A percentile compares a stretch with the other conserved stretches of the same genome.
phyloP scores from a whole-genome alignment of 2,113 vertebrate genomes.

The Entosphenus tridentatus region DNA sequence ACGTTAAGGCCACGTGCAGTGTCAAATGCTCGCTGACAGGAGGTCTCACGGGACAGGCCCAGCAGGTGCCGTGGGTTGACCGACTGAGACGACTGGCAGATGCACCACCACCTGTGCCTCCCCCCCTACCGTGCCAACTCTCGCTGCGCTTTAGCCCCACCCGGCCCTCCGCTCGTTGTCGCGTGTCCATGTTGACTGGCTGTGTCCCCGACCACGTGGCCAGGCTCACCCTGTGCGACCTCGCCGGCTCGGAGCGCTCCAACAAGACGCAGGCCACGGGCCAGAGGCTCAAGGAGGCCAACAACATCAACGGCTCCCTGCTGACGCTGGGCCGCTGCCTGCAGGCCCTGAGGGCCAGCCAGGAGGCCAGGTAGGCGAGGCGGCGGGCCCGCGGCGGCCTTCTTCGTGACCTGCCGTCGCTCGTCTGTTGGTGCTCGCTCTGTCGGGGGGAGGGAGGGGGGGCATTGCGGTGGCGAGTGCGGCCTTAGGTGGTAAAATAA shows the following conservation, averaged over 20 bases:
- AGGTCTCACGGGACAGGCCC: no score
- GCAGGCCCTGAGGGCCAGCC: constrained; percentile 38
- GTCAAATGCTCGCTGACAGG: no score
- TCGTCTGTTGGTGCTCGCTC: no score
- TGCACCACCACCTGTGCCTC: background rate
- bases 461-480: no score
- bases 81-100: background rate
- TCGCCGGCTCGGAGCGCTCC: constrained; percentile 62
- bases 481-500: no score
- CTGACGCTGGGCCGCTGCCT: constrained; percentile 68
- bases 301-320: constrained; percentile 64
- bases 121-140: background rate
- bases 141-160: background rate
- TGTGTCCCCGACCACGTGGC: background rate
- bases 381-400: no score
- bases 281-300: constrained; percentile 54
- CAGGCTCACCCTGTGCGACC: constrained; percentile 55
- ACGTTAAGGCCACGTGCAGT: no score
- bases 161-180: background rate
- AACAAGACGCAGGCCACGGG: constrained; percentile 54
- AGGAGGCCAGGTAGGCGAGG: constrained; percentile 33
- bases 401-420: no score
- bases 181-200: background rate
- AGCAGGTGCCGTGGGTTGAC: background rate
- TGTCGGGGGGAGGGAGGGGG: no score